Evolutionary conservation across 2,888 invertebrate genomes (phyloP), one percentile per base, ranked within the genome.

Genomic region (Dichetophora obliterata): DNA sequence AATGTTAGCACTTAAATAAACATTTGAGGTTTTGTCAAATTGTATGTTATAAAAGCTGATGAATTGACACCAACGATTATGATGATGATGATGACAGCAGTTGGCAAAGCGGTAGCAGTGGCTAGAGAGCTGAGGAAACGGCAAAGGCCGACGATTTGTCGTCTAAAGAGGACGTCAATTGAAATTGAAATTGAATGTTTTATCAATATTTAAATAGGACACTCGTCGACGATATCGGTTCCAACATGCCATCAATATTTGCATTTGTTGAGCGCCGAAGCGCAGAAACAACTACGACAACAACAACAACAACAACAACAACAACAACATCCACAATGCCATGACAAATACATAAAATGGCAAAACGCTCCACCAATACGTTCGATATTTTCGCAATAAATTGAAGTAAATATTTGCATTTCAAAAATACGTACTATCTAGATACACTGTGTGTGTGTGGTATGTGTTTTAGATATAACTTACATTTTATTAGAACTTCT

Each of bases 121-220:
- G 5, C 16, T 24, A 27, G 27, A 63, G 57, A 37, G 6, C 57
- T 24, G 5, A n/a, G 24, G 16, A 48, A 24, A 27, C 24, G 50
- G 16, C 27, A 6, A 19, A 31, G 54, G 19, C 16, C 11, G 11
- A 54, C 31, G 52, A n/a, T n/a, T 52, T 52, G 52, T 31, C n/a
- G 8, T 52, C 54, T 37, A 57, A 71, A 68, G 50, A 27, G 27
- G 37, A 71, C 71, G 50, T 69, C 75, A 69, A 78, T 74, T 78
- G 63, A 61, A 65, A 78, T 76, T 78, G 63, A 68, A 65, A 78
- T 65, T 69, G 72, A 66, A 78, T 43, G 69, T 74, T 77, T 77
- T 77, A 73, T 75, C 77, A 77, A 79, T 79, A 77, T 77, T 79
- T 77, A 65, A 65, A 77, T 61, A 73, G 73, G 63, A 73, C 73